Conservation (phyloP, 2,797 vertebrate species). For the Fratercula arctica region DNA sequence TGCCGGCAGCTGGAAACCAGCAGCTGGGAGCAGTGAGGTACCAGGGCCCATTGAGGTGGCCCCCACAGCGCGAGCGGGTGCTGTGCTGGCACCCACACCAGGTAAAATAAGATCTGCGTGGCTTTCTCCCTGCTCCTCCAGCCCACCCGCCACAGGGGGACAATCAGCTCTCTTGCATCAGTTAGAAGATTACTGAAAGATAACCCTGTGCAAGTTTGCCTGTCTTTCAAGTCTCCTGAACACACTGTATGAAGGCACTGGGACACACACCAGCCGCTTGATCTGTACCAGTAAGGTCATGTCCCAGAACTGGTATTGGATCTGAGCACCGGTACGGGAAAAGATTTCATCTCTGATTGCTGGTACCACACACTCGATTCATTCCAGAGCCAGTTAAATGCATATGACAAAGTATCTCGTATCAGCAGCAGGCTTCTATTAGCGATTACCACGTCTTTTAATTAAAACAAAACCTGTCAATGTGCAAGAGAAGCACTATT, state of each 20-base stretch:
- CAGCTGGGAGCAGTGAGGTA: fast-evolving
- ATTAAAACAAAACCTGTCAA: background rate
- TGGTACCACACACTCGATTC: no score
- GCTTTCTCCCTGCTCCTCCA: background rate
- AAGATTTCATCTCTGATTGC: background rate
- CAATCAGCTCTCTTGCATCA: background rate
- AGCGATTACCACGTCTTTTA: background rate
- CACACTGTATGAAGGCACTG: background rate
- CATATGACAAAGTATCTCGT: background rate
- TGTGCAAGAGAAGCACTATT: background rate
- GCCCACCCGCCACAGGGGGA: background rate
- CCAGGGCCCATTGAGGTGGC: fast-evolving
- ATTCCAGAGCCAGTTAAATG: background rate
- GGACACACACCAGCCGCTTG: background rate
- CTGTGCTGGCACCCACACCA: background rate
- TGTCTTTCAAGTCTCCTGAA: background rate
- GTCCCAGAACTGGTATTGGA: background rate
- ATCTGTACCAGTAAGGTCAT: background rate
- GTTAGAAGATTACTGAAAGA: background rate
- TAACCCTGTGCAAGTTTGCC: background rate
- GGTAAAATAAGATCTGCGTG: no score
- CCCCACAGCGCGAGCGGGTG: background rate
- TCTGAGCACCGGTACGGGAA: background rate
- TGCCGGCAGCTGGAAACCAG: background rate
- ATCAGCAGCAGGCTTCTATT: background rate